Conservation (phyloP, 2,888 invertebrate genomes). For the Nemoura dubitans region DNA sequence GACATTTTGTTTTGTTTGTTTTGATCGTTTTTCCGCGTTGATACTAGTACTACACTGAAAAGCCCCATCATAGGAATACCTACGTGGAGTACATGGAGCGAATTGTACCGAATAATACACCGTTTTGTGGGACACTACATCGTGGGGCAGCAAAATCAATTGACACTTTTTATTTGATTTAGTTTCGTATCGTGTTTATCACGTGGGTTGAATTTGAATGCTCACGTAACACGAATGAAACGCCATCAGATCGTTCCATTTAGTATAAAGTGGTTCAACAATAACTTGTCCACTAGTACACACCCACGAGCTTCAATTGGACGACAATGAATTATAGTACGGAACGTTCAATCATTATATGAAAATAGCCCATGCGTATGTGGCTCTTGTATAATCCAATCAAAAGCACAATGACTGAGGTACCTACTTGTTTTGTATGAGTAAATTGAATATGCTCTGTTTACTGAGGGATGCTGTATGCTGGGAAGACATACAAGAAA, state of each 20-base stretch:
- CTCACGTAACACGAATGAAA: background rate
- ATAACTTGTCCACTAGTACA: constrained; percentile 10
- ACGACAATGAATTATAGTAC: background rate
- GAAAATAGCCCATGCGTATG: background rate
- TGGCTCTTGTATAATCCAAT: background rate
- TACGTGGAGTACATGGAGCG: too few relatives aligned
- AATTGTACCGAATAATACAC: too few relatives aligned
- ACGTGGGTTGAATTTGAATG: background rate
- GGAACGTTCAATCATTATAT: background rate
- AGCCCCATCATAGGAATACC: too few relatives aligned
- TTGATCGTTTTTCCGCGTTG: too few relatives aligned
- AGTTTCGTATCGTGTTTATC: background rate
- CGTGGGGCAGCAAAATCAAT: too few relatives aligned
- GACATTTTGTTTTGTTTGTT: too few relatives aligned
- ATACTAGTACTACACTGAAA: too few relatives aligned
- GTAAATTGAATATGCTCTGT: background rate
- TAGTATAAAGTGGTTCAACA: constrained; percentile 23
- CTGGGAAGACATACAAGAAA: background rate
- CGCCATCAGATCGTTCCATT: constrained; percentile 3
- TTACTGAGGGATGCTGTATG: background rate
- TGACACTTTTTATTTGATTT: too few relatives aligned
- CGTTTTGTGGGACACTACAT: too few relatives aligned
- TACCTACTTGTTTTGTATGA: background rate
- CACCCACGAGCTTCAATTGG: background rate
- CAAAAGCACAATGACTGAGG: background rate